phyloP scores from a whole-genome alignment of 2,113 vertebrate species.

The Gobio gobio region DNA sequence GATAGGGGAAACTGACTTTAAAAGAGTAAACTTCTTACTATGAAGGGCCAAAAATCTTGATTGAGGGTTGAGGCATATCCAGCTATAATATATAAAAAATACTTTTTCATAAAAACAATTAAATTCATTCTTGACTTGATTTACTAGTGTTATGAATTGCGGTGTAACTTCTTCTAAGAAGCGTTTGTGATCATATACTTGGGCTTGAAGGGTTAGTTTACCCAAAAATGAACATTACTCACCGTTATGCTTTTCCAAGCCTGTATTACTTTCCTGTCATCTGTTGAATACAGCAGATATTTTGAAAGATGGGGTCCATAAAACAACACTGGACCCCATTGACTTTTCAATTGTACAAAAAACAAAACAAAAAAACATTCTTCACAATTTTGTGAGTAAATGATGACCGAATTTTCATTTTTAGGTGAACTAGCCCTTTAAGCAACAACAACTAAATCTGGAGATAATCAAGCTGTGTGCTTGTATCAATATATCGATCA shows the following conservation, averaged over 20 bases:
- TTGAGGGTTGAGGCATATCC: not conserved
- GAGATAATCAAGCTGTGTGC: not conserved
- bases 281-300: not conserved
- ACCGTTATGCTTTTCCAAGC: not conserved
- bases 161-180: not conserved
- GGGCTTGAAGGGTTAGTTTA: not conserved
- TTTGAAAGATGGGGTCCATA: not conserved
- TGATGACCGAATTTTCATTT: not conserved
- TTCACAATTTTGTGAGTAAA: not conserved
- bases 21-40: not conserved
- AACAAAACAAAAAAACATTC: not conserved
- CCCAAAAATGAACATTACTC: not conserved
- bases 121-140: not conserved
- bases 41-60: not conserved
- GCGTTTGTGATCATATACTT: not conserved
- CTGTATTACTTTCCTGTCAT: not conserved
- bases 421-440: not conserved
- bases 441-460: not conserved
- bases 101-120: not conserved
- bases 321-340: not conserved
- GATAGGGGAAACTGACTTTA: not conserved
- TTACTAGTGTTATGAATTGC: not conserved
- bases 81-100: too few relatives aligned
- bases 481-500: not conserved
- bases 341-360: not conserved